A percentile compares a stretch with the other conserved stretches of the same genome.
These are phyloP conservation scores for Lanistes nyassanus DNA, from an alignment of 1,140 invertebrate species.

Conservation along the genomic window DNA sequence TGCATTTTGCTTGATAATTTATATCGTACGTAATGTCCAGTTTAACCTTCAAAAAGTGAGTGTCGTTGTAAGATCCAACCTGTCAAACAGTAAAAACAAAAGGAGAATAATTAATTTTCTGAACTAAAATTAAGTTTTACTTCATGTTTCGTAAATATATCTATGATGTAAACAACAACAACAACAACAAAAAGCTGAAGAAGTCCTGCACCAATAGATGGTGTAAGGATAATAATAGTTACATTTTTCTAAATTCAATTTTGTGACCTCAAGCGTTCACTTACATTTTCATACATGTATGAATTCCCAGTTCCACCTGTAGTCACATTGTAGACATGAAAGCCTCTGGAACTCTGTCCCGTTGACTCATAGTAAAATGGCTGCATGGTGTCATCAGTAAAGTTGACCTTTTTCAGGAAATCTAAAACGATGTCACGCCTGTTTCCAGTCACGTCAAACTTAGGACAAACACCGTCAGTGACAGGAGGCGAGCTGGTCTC, in stretches of 20 bases:
- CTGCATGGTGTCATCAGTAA: constrained; percentile 58
- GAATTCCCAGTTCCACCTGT: not conserved
- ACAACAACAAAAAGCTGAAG: not conserved
- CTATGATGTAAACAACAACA: too few relatives aligned
- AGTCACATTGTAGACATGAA: constrained; percentile 57
- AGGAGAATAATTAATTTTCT: not conserved
- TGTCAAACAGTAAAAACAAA: constrained; percentile 35
- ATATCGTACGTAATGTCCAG: constrained; percentile 51
- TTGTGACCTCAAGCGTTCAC: too few relatives aligned
- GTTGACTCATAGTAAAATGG: constrained; percentile 54
- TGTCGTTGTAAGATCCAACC: constrained; percentile 65
- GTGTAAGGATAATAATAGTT: too few relatives aligned
- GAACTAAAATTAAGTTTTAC: too few relatives aligned
- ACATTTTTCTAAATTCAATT: too few relatives aligned
- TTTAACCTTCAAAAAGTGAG: constrained; percentile 51
- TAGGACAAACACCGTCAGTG: constrained; percentile 41
- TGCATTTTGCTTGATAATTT: constrained; percentile 26
- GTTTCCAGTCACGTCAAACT: constrained; percentile 50
- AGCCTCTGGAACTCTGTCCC: constrained; percentile 62
- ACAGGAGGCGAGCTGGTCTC: not conserved
- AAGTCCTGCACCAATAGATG: too few relatives aligned
- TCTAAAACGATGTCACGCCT: constrained; percentile 46
- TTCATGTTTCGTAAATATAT: too few relatives aligned
- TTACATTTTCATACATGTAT: constrained; percentile 52
- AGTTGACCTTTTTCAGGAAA: constrained; percentile 45